These are phyloP conservation scores for Antennarius maculatus DNA, from an alignment of 2,797 vertebrate species.

Conservation along the genomic window DNA sequence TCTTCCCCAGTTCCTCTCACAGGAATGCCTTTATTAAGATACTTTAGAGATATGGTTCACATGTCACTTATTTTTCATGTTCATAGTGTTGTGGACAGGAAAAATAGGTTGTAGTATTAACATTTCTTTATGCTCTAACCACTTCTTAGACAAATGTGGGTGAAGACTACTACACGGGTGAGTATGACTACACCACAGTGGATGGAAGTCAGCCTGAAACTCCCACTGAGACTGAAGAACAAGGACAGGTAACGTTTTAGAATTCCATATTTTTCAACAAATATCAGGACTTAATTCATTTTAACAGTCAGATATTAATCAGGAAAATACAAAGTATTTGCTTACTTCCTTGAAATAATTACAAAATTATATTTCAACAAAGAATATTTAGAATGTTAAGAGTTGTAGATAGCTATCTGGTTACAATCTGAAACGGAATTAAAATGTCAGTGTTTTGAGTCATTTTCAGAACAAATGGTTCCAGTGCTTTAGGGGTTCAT, in stretches of 20 bases:
- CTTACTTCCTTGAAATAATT: no score
- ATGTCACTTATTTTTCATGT: neutral
- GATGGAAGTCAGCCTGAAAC: slow-evolving; percentile 84
- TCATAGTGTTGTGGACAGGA: neutral
- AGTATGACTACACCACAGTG: slow-evolving; percentile 84
- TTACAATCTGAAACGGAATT: no score
- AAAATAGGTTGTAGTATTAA: neutral
- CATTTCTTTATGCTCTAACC: neutral
- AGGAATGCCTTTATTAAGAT: no score
- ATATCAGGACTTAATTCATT: neutral
- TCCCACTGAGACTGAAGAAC: slow-evolving; percentile 77
- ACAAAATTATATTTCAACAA: no score
- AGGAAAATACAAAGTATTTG: neutral
- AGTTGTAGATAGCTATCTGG: no score
- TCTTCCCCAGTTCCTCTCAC: no score
- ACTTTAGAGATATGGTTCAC: neutral
- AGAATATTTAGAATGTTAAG: no score
- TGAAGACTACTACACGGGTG: slow-evolving; percentile 84
- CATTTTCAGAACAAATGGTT: no score
- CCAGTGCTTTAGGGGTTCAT: no score
- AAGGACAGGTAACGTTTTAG: slow-evolving; percentile 84
- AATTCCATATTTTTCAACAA: neutral
- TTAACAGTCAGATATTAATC: neutral
- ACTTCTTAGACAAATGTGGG: slow-evolving; percentile 78
- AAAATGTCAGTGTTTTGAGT: no score